Evolutionary conservation across 2,113 vertebrate species (phyloP).

Genomic region (Sus scrofa): T2T-Sscrofa CM000826.6:85386501-85387000

Average conservation of each 20-base stretch:
- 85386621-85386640: not conserved
- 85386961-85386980: not conserved
- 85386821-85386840: not conserved
- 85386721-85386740: not conserved
- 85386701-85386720: not conserved
- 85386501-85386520: not conserved
- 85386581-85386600: not conserved
- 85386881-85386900: not conserved
- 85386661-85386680: not conserved
- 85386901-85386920: not conserved
- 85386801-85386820: not conserved
- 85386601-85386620: not conserved
- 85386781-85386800: not conserved
- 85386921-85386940: not conserved
- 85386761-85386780: not conserved
- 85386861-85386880: not conserved
- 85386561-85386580: not conserved
- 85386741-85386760: not conserved
- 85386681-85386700: not conserved
- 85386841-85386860: not conserved
- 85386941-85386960: not conserved
- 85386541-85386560: not conserved
- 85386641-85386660: not conserved
- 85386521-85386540: not conserved
- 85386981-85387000: not conserved